Evolutionary conservation across 2,888 invertebrate genomes (phyloP).

Genomic region (Acleris emargana): DNA sequence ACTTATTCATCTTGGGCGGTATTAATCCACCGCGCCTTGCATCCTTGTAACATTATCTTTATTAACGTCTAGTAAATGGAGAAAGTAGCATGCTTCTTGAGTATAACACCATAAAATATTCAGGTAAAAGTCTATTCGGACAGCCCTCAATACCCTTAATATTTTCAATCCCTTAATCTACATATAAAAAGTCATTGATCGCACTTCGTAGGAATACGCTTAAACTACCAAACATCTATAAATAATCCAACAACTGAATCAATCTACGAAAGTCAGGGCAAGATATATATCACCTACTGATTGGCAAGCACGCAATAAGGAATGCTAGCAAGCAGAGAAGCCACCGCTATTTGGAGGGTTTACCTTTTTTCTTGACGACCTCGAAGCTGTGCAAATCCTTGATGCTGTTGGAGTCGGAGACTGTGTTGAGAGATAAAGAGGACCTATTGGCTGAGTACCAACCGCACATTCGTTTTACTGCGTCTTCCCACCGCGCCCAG

Average conservation of each 20-base stretch:
- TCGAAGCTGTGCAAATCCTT: conserved; percentile 51
- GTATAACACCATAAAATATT: not conserved
- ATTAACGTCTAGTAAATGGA: not conserved
- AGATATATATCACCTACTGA: conserved; percentile 64
- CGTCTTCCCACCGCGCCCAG: conserved; percentile 83
- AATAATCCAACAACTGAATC: conserved; percentile 39
- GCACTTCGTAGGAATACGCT: conserved; percentile 17
- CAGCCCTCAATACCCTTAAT: conserved; percentile 9
- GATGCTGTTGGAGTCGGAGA: conserved; percentile 52
- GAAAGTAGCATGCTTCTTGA: not conserved
- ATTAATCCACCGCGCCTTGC: too few relatives aligned
- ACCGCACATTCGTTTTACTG: conserved; percentile 81
- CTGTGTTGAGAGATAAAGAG: conserved; percentile 41
- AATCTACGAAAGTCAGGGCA: conserved; percentile 37
- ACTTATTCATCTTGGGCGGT: too few relatives aligned
- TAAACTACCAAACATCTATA: conserved; percentile 35
- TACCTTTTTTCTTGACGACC: conserved; percentile 52
- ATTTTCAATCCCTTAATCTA: conserved; percentile 6
- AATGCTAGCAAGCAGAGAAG: conserved; percentile 61
- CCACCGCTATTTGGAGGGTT: conserved; percentile 69
- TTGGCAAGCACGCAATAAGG: conserved; percentile 52
- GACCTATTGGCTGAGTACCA: conserved; percentile 74
- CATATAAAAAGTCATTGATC: conserved; percentile 6
- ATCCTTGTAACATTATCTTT: too few relatives aligned
- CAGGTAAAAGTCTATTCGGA: conserved; percentile 6